phyloP scores from a whole-genome alignment of 92 coral and sea anemone genomes.

The Siderastrea siderea region DNA sequence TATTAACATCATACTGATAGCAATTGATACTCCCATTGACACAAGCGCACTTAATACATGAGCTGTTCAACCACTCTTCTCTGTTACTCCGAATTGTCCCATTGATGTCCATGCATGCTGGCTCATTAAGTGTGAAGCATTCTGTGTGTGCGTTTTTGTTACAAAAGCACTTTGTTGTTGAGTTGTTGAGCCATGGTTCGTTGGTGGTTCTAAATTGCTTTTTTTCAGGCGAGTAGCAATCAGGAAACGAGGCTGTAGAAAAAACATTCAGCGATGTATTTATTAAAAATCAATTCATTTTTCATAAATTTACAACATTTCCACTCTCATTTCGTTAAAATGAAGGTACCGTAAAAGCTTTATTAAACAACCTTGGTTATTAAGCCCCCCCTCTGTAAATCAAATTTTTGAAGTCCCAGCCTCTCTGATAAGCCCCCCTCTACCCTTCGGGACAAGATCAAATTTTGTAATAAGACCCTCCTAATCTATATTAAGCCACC shows the following conservation, averaged over 20 bases:
- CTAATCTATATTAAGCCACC: too few species aligned
- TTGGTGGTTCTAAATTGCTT: too few species aligned
- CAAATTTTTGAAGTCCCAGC: too few species aligned
- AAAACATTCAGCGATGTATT: not conserved
- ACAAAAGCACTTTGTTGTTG: conserved; percentile 3
- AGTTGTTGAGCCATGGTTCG: not conserved
- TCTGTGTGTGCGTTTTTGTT: not conserved
- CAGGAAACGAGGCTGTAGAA: not conserved
- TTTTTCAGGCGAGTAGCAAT: not conserved
- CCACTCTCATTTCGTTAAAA: too few species aligned
- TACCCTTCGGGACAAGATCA: too few species aligned
- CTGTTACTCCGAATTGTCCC: not conserved
- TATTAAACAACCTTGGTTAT: too few species aligned
- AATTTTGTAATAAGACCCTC: too few species aligned
- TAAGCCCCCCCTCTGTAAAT: too few species aligned
- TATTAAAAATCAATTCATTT: too few species aligned
- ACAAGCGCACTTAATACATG: not conserved
- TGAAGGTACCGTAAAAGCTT: too few species aligned
- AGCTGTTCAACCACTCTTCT: not conserved
- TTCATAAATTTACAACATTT: too few species aligned
- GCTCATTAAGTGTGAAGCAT: not conserved
- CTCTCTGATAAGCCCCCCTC: too few species aligned
- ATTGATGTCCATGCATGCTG: not conserved
- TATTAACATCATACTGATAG: not conserved
- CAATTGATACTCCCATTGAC: not conserved